Evolutionary conservation across 2,797 vertebrate genomes (phyloP).

Genomic region (Coilia nasus): DNA sequence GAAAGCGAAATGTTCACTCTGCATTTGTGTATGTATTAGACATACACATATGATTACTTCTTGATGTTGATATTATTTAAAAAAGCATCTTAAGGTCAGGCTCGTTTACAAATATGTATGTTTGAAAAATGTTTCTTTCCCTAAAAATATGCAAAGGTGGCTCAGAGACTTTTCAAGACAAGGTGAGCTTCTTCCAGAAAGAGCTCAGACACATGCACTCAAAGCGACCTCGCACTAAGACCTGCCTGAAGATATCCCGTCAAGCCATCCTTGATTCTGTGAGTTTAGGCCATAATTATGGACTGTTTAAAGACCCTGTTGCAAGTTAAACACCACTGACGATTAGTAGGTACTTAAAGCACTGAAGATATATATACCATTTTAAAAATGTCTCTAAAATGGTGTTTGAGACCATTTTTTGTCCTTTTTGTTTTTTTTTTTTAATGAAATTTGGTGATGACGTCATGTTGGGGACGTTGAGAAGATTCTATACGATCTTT

Average conservation of each 20-base stretch:
- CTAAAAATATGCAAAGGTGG: slow-evolving; percentile 76
- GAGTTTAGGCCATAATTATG: slow-evolving; percentile 59
- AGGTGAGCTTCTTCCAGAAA: slow-evolving; percentile 96
- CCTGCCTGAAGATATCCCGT: slow-evolving; percentile 91
- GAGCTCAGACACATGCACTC: slow-evolving; percentile 94
- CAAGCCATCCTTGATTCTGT: slow-evolving; percentile 91
- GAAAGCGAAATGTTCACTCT: background rate
- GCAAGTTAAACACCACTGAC: too few species aligned
- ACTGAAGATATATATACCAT: too few species aligned
- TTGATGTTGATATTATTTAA: background rate
- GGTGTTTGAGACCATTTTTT: too few species aligned
- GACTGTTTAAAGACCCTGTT: too few species aligned
- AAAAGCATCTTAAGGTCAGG: background rate
- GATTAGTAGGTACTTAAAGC: too few species aligned
- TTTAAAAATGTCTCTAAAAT: too few species aligned
- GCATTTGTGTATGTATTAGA: background rate
- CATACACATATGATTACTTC: background rate
- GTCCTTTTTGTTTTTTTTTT: too few species aligned
- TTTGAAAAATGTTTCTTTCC: background rate
- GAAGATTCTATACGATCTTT: too few species aligned
- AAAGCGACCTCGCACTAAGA: slow-evolving; percentile 94
- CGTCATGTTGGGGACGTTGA: too few species aligned
- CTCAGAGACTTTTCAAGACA: slow-evolving; percentile 98
- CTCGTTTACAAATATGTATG: background rate
- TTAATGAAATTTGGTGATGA: too few species aligned